phyloP scores from a whole-genome alignment of 2,888 invertebrate species.

The Clostera curtula region DNA sequence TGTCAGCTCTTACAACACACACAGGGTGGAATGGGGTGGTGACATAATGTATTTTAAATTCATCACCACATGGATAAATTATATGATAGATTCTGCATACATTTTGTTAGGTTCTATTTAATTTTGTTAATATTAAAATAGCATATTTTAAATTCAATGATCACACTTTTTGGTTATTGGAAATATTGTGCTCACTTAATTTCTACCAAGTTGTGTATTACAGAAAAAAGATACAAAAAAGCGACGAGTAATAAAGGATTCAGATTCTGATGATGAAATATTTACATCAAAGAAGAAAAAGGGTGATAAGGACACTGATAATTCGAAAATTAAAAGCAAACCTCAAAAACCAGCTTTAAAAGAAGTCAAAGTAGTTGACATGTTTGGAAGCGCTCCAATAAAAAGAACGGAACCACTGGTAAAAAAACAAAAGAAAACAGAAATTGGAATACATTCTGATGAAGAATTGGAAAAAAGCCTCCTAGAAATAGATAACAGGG shows the following conservation, averaged over 20 bases:
- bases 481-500: constrained; percentile 76
- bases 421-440: constrained; percentile 58
- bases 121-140: too few relatives aligned
- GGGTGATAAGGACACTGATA: constrained; percentile 39
- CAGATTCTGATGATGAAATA: constrained; percentile 23
- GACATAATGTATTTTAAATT: too few relatives aligned
- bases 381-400: constrained; percentile 78
- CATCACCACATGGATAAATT: too few relatives aligned
- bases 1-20: too few relatives aligned
- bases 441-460: constrained; percentile 77
- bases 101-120: too few relatives aligned
- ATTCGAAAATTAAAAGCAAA: constrained; percentile 34
- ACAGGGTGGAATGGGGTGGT: too few relatives aligned
- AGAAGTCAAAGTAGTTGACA: constrained; percentile 64
- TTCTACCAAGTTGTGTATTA: constrained; percentile 1
- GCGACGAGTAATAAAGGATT: constrained; percentile 12
- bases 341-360: constrained; percentile 33
- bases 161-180: too few relatives aligned
- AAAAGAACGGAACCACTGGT: constrained; percentile 70
- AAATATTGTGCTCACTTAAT: too few relatives aligned
- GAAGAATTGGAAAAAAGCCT: constrained; percentile 82
- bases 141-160: too few relatives aligned
- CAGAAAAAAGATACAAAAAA: constrained; percentile 18
- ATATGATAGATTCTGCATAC: too few relatives aligned
- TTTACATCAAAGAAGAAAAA: constrained; percentile 15